These are phyloP conservation scores for Spermophilus dauricus DNA, from an alignment of 2,113 vertebrate genomes.

Conservation along the genomic window DNA sequence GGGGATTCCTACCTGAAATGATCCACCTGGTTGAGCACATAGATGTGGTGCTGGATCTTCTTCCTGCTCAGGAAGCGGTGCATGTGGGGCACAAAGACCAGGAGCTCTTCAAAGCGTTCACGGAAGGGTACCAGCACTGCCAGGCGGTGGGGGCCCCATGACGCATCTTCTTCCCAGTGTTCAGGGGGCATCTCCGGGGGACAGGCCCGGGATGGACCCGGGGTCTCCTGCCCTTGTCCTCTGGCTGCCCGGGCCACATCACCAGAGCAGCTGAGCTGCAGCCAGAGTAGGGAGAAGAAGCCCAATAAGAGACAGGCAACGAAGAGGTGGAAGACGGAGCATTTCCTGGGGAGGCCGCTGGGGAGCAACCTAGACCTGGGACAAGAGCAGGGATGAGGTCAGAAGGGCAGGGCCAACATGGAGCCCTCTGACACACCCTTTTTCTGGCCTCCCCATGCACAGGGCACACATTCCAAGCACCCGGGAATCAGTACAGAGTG, in stretches of 20 bases:
- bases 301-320: slow-evolving; percentile 92
- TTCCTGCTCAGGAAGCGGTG: slow-evolving; percentile 95
- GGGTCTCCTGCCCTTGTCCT: slow-evolving; percentile 52
- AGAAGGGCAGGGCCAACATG: neutral
- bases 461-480: neutral
- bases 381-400: slow-evolving; percentile 20
- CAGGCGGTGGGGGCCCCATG: slow-evolving; percentile 96
- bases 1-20: slow-evolving; percentile 92
- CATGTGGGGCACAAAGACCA: slow-evolving; percentile 97
- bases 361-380: slow-evolving; percentile 80
- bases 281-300: slow-evolving; percentile 94
- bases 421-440: neutral
- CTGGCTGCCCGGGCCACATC: slow-evolving; percentile 83
- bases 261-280: slow-evolving; percentile 96
- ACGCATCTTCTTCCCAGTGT: slow-evolving; percentile 86
- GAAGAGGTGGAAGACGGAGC: slow-evolving; percentile 88
- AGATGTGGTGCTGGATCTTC: slow-evolving; percentile 95
- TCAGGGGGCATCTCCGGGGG: slow-evolving; percentile 76
- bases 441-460: neutral
- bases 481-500: slow-evolving; percentile 64
- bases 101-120: slow-evolving; percentile 97
- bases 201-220: slow-evolving; percentile 87
- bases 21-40: slow-evolving; percentile 97
- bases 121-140: slow-evolving; percentile 96
- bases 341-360: slow-evolving; percentile 83